Percentiles rank a stretch among this genome's conserved stretches.
phyloP scores from a whole-genome alignment of 1,140 invertebrate species.

The Ridgeia piscesae region DNA sequence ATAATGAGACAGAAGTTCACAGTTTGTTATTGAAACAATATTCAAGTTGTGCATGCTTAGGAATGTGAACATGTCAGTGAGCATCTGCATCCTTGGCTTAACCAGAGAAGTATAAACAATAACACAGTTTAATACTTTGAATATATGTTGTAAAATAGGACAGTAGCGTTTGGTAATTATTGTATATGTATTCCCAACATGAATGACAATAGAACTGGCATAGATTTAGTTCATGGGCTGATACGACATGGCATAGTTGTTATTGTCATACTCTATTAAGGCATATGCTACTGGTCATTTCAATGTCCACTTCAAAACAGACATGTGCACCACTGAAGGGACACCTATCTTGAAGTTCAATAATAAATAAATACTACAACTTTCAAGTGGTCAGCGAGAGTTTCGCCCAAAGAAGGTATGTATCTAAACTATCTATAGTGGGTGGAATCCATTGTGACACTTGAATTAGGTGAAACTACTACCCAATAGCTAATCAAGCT shows the following conservation, averaged over 20 bases:
- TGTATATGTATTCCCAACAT: not conserved
- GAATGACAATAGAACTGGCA: not conserved
- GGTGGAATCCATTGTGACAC: not conserved
- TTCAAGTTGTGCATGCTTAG: not conserved
- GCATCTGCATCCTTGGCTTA: not conserved
- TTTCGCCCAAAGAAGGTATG: not conserved
- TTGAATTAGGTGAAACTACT: not conserved
- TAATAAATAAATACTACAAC: slow-evolving; percentile 2
- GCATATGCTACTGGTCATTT: not conserved
- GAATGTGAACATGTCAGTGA: not conserved
- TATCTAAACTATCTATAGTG: not conserved
- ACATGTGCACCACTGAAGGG: not conserved
- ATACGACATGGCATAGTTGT: not conserved
- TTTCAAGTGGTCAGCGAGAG: not conserved
- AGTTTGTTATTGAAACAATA: not conserved
- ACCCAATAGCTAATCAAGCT: not conserved
- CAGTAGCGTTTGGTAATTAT: not conserved
- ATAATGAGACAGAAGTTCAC: not conserved
- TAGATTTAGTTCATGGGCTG: not conserved
- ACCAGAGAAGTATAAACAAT: not conserved
- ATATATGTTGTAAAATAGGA: not conserved
- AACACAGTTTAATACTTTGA: not conserved
- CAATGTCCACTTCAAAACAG: not conserved
- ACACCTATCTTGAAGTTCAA: not conserved
- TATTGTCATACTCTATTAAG: not conserved